These are phyloP conservation scores for Philereme transversata DNA, from an alignment of 2,888 invertebrate genomes.

Conservation along the genomic window DNA sequence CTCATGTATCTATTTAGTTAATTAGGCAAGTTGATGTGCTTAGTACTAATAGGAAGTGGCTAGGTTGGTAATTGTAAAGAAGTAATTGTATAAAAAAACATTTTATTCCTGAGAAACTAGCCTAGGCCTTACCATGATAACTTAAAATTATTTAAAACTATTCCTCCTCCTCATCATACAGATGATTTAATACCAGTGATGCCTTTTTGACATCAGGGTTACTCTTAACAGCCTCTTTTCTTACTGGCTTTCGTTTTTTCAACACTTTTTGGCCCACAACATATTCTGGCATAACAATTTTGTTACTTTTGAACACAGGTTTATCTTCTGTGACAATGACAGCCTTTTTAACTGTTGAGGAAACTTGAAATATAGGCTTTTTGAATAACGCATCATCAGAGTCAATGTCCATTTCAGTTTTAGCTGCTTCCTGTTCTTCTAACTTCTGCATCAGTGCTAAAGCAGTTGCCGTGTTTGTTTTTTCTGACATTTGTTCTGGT, in stretches of 20 bases:
- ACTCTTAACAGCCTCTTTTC: conserved; percentile 38
- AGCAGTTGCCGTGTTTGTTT: conserved; percentile 90
- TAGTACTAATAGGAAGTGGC: too few species aligned
- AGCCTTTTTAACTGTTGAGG: conserved; percentile 59
- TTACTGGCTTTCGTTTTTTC: conserved; percentile 68
- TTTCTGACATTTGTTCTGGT: conserved; percentile 90
- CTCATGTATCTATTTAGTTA: too few species aligned
- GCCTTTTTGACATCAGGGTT: conserved; percentile 50
- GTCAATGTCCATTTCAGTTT: conserved; percentile 53
- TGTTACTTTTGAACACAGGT: conserved; percentile 85
- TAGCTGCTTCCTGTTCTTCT: conserved; percentile 75
- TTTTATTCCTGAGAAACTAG: conserved; percentile 5
- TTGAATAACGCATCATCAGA: conserved; percentile 64
- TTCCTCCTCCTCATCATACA: conserved; percentile 65
- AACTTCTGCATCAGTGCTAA: conserved; percentile 89
- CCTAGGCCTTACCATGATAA: conserved; percentile 2
- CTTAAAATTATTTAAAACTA: conserved; percentile 13
- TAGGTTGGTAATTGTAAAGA: neutral
- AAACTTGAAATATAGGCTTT: conserved; percentile 70
- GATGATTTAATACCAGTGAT: conserved; percentile 74
- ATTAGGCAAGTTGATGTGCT: too few species aligned
- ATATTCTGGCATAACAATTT: conserved; percentile 92
- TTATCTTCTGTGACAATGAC: conserved; percentile 48
- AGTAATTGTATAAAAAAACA: neutral
- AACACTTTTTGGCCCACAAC: conserved; percentile 86